These are phyloP conservation scores for Agonum fuliginosum DNA, from an alignment of 2,888 invertebrate genomes.

Conservation along the genomic window DNA sequence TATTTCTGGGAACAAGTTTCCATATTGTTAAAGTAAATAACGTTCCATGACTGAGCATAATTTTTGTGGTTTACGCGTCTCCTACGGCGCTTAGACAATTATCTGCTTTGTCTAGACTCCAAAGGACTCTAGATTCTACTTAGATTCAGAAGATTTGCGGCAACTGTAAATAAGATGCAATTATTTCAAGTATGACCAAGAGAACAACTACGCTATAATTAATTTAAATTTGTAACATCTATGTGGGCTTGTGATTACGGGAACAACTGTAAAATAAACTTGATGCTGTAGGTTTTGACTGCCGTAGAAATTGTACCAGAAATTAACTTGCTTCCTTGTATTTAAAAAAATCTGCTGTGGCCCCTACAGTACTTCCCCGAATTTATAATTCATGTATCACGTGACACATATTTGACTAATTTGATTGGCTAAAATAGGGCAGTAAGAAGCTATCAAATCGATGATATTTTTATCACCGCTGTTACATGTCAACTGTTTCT, in stretches of 20 bases:
- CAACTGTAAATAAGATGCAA: slow-evolving; percentile 6
- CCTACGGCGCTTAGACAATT: slow-evolving; percentile 45
- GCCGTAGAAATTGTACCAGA: no score
- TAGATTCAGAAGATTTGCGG: slow-evolving; percentile 33
- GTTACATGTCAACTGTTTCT: no score
- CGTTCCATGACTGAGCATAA: slow-evolving; percentile 12
- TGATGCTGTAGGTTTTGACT: no score
- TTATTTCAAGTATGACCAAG: slow-evolving; percentile 12
- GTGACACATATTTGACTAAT: no score
- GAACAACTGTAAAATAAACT: no score
- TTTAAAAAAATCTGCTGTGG: no score
- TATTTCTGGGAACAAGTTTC: slow-evolving; percentile 20
- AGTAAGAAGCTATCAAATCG: no score
- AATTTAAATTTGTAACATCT: background rate
- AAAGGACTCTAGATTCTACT: slow-evolving; percentile 15
- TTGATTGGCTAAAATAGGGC: no score
- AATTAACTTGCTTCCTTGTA: no score
- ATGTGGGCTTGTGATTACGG: background rate
- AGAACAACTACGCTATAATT: background rate
- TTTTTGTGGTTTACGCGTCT: slow-evolving; percentile 39
- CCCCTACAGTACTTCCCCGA: no score
- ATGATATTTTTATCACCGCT: no score
- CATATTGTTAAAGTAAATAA: slow-evolving; percentile 42
- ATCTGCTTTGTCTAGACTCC: slow-evolving; percentile 41
- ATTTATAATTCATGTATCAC: no score